A percentile compares a stretch with the other conserved stretches of the same genome.
Evolutionary conservation across 1,140 invertebrate genomes (phyloP).

Genomic region (Ridgeia piscesae): DNA sequence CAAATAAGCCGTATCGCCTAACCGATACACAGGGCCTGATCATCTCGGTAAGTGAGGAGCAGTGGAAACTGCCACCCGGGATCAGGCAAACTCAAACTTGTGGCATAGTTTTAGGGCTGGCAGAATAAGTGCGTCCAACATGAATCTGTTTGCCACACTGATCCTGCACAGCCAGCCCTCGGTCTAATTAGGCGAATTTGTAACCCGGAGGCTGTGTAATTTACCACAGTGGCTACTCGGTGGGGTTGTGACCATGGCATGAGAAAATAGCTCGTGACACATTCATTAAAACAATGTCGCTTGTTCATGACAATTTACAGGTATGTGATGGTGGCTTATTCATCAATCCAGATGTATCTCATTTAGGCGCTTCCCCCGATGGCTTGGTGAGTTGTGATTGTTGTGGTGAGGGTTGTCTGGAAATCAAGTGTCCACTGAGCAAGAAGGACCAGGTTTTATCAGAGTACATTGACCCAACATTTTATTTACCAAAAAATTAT

Average conservation of each 20-base stretch:
- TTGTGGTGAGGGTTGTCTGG: slow-evolving; percentile 19
- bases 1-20: no score
- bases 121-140: slow-evolving; percentile 19
- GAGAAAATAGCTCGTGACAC: neutral
- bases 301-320: slow-evolving; percentile 28
- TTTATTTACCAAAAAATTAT: slow-evolving; percentile 7
- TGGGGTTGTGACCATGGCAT: neutral
- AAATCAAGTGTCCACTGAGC: slow-evolving; percentile 16
- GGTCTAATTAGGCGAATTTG: slow-evolving; percentile 19
- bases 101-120: slow-evolving; percentile 19
- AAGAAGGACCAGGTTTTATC: neutral
- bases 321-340: slow-evolving; percentile 33
- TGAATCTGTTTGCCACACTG: slow-evolving; percentile 18
- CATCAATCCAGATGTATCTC: slow-evolving; percentile 31
- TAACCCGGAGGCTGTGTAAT: slow-evolving; percentile 3
- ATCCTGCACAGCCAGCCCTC: slow-evolving; percentile 15
- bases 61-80: slow-evolving; percentile 30
- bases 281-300: neutral
- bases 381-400: slow-evolving; percentile 13
- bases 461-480: neutral
- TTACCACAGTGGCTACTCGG: neutral
- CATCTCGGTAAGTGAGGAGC: slow-evolving; percentile 12
- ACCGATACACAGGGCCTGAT: slow-evolving; percentile 10
- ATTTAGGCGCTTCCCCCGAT: slow-evolving; percentile 9
- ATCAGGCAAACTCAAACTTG: slow-evolving; percentile 28